These are phyloP conservation scores for Branchellion lobata DNA, from an alignment of 2,888 invertebrate species.

Conservation along the genomic window DNA sequence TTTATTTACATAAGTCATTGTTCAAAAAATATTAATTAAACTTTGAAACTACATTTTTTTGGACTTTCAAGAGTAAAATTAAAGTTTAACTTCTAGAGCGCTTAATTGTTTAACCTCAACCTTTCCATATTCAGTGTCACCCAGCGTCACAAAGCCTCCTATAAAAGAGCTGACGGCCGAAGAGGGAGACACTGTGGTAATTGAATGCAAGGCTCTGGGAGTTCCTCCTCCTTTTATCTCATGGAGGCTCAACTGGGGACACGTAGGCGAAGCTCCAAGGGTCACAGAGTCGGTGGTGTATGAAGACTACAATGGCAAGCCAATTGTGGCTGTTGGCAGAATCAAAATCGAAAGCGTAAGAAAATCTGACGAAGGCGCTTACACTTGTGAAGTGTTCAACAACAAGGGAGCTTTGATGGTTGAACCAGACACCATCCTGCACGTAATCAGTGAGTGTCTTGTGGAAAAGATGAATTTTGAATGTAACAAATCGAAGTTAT, in stretches of 20 bases:
- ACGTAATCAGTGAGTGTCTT: constrained; percentile 66
- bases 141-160: constrained; percentile 66
- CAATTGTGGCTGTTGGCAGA: constrained; percentile 25
- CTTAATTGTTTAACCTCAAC: no score
- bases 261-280: constrained; percentile 52
- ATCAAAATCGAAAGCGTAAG: constrained; percentile 54
- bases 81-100: no score
- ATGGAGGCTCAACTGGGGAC: constrained; percentile 95
- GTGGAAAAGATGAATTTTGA: no score
- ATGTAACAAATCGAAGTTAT: background rate
- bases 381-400: constrained; percentile 95
- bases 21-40: no score
- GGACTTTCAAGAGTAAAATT: no score
- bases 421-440: constrained; percentile 83
- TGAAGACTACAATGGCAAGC: background rate
- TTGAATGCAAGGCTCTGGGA: constrained; percentile 84
- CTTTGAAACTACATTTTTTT: no score
- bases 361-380: constrained; percentile 72
- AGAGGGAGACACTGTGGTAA: constrained; percentile 73
- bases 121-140: constrained; percentile 31
- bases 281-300: constrained; percentile 55
- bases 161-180: constrained; percentile 70
- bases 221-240: constrained; percentile 85
- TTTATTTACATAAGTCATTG: no score
- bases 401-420: constrained; percentile 81